Evolutionary conservation across 1,140 invertebrate species (phyloP), one percentile per base, ranked within the genome.

Genomic region (Leptestheria dahalacensis): DNA sequence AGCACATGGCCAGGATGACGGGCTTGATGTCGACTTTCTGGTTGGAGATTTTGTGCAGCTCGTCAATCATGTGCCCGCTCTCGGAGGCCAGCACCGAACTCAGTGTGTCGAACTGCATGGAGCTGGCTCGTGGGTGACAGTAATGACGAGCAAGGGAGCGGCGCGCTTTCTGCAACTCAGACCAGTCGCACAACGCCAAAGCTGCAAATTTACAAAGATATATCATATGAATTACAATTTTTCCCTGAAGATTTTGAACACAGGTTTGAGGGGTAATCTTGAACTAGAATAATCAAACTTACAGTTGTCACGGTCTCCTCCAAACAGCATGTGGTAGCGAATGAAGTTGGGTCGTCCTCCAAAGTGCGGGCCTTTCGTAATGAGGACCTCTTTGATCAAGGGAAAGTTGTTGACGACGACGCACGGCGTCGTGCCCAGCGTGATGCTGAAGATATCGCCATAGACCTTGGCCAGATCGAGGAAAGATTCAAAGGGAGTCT

Each of bases 141-240:
- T 26, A 49, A 24, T 56, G 47, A 29, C 58, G 50, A 54, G 50
- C 82, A 52, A 91, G 78, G 65, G 87, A 86, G 25, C 90, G 74
- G 24, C 88, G 76, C 0, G 77, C 78, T 61, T 85, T 82, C 65
- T 92, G 89, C 0, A 89, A 69, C 1, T 84, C 80, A 1, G 85
- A 87, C 87, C 86, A 91, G 67, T 91, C 82, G 68, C 86, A 88
- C 48, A 91, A 79, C 10, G 88, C 88, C 55, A 92, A 71, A 61
- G 88, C 88, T 91, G 76, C 57, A 77, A 74, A 70, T 73, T 73
- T 73, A 68, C 67, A 54, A 2, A 60, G 29, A 0, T 47, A 20
- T 48, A 60, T 21, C 24, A n/a, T 49, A 56, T 33, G n/a, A n/a
- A n/a, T n/a, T n/a, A n/a, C n/a, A n/a, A n/a, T n/a, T n/a, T n/a